A percentile compares a stretch with the other conserved stretches of the same genome.
These are phyloP conservation scores for Cryptophagus acutangulus DNA, from an alignment of 2,888 invertebrate genomes.

Conservation along the genomic window DNA sequence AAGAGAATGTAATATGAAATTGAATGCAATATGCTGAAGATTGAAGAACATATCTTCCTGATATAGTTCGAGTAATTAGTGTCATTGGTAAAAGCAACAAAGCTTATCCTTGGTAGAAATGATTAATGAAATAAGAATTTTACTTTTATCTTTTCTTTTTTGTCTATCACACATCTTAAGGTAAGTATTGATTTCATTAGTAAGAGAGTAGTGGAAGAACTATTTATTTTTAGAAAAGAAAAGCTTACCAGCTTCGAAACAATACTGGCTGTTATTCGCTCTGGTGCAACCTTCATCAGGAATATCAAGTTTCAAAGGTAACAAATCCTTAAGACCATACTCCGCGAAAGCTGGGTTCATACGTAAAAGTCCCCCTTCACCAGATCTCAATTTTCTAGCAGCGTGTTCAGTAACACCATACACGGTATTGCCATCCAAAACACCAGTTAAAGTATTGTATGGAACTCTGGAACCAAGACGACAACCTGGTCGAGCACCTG, in stretches of 20 bases:
- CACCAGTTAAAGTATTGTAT: conserved; percentile 82
- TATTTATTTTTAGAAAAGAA: too few relatives aligned
- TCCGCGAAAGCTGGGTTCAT: conserved; percentile 88
- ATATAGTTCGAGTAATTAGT: too few relatives aligned
- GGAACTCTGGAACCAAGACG: conserved; percentile 80
- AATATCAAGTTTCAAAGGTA: conserved; percentile 82
- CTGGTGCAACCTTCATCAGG: conserved; percentile 91
- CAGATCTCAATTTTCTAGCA: conserved; percentile 74
- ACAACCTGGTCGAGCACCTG: conserved; percentile 82
- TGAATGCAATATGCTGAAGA: too few relatives aligned
- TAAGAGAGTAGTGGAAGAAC: too few relatives aligned
- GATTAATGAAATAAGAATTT: not conserved
- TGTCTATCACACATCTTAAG: not conserved
- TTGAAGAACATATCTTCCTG: too few relatives aligned
- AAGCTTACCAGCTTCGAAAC: conserved; percentile 77
- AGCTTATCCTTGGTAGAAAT: too few relatives aligned
- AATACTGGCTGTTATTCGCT: conserved; percentile 84
- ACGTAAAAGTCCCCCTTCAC: conserved; percentile 74
- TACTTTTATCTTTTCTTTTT: conserved; percentile 2
- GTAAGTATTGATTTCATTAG: too few relatives aligned
- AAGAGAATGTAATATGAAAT: too few relatives aligned
- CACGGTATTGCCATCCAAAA: conserved; percentile 83
- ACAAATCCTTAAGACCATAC: conserved; percentile 79
- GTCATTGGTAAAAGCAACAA: too few relatives aligned
- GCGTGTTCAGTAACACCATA: conserved; percentile 83